A percentile compares a stretch with the other conserved stretches of the same genome.
phyloP scores from a whole-genome alignment of 2,113 vertebrate species.

The Carassius carassius region DNA sequence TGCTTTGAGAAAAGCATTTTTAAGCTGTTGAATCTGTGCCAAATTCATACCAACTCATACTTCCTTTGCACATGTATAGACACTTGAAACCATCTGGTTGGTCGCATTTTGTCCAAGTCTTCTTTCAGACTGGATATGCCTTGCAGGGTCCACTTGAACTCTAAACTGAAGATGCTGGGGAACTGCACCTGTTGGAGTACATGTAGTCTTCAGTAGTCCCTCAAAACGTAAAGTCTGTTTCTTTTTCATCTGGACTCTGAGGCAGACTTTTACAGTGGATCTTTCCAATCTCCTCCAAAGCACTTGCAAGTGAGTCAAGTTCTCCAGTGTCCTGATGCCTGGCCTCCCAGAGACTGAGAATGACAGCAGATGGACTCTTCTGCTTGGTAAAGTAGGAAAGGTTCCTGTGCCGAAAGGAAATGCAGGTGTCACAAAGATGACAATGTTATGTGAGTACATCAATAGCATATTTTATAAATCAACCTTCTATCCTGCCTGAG shows the following conservation, averaged over 20 bases:
- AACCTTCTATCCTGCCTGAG: conserved; percentile 15
- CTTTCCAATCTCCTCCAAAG: conserved; percentile 95
- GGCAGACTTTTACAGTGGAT: conserved; percentile 83
- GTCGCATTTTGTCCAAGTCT: background rate
- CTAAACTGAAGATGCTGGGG: background rate
- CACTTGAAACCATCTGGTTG: background rate
- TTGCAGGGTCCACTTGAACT: background rate
- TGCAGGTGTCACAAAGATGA: background rate
- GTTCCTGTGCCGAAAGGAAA: conserved; percentile 76
- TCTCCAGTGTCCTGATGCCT: conserved; percentile 90
- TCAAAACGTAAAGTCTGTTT: conserved; percentile 64
- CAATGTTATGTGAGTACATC: no score
- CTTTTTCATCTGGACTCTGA: conserved; percentile 62
- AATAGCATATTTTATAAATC: background rate
- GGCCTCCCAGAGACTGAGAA: conserved; percentile 97
- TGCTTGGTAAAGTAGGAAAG: conserved; percentile 92
- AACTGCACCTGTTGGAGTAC: background rate
- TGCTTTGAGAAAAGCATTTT: background rate
- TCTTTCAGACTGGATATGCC: background rate
- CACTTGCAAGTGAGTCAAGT: conserved; percentile 94
- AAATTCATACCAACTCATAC: background rate
- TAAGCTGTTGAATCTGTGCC: conserved; percentile 6
- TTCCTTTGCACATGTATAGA: conserved; percentile 6
- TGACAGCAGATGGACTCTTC: conserved; percentile 90
- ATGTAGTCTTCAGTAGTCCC: background rate